Conservation (phyloP, 2,797 vertebrate genomes). For the Neosalanx taihuensis region DNA sequence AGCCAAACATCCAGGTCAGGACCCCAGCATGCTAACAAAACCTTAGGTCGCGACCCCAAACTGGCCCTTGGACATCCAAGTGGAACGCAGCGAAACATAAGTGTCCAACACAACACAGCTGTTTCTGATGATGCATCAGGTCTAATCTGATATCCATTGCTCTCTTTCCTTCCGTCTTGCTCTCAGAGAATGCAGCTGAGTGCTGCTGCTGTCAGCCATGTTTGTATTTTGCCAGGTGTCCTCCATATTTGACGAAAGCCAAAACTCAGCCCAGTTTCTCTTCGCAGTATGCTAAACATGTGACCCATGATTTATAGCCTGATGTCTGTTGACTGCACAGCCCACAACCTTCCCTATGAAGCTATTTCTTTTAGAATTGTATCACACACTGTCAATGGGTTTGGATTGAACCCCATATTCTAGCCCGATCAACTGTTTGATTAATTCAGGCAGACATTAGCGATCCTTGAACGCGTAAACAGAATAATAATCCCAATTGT, state of each 20-base stretch:
- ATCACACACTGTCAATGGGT: constrained; percentile 59
- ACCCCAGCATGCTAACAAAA: background rate
- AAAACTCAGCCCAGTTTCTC: constrained; percentile 25
- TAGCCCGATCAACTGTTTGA: constrained; percentile 40
- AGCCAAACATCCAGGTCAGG: constrained; percentile 37
- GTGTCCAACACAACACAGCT: constrained; percentile 44
- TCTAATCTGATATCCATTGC: background rate
- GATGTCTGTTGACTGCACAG: constrained; percentile 30
- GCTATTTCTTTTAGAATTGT: constrained; percentile 29
- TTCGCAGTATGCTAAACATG: background rate
- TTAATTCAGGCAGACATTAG: constrained; percentile 52
- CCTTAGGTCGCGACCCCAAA: constrained; percentile 35
- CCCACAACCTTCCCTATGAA: constrained; percentile 32
- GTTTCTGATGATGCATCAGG: constrained; percentile 30
- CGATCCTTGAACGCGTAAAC: constrained; percentile 49
- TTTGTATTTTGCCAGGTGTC: constrained; percentile 49
- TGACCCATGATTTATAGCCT: constrained; percentile 18
- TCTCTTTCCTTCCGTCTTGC: background rate
- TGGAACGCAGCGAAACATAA: constrained; percentile 33
- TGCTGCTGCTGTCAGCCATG: constrained; percentile 43
- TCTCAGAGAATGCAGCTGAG: constrained; percentile 21
- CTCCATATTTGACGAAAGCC: constrained; percentile 45
- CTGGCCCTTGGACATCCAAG: constrained; percentile 17
- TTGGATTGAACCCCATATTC: constrained; percentile 47
- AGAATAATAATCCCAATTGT: constrained; percentile 24